Evolutionary conservation across 35 echinoderm and acorn worm genomes (phyloP), one percentile per base, ranked within the genome.

Genomic region (Amphiura filiformis): DNA sequence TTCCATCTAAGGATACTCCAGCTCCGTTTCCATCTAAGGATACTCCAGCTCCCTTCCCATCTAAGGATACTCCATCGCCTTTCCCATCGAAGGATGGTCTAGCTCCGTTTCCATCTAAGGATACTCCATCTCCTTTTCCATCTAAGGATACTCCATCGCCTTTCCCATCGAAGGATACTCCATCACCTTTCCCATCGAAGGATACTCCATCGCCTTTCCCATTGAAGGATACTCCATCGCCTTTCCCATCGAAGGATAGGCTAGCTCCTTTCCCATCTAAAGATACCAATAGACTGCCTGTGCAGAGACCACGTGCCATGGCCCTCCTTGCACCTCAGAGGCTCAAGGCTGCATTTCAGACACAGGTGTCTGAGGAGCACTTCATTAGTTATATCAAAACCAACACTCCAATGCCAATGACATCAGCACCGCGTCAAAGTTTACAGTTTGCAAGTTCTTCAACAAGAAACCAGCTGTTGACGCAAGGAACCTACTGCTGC

Each of bases 401-500:
- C 36, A 92, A 92, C 80, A 44, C 52, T 61, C 49, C 83, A 20
- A 28, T 85, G 36, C 56, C 26, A 65, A 32, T 65, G 57, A 65
- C 61, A 70, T 26, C 17, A 70, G 9, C 61, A 30, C 61, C 11
- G 4, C 26, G 15, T 70, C 61, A 15, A 35, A 36, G 15, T 22
- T 36, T 61, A 61, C 33, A 70, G 56, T 65, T 85, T 56, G 56
- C 83, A 31, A 56, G 83, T 36, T 65, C 49, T 34, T 65, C 83
- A 34, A 37, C 83, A 34, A 56, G 83, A 32, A 97, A 77, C 78
- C 88, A 39, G 84, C 92, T 56, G 84, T 78, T 97, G 0, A 93
- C 95, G 17, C 83, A 93, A 76, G 89, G 87, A 32, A 97, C 95
- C n/a, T 90, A 82, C 76, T 97, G 95, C 76, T 94, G 93, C 39